Conservation (phyloP, 2,797 vertebrate species). For the Semotilus atromaculatus region DNA sequence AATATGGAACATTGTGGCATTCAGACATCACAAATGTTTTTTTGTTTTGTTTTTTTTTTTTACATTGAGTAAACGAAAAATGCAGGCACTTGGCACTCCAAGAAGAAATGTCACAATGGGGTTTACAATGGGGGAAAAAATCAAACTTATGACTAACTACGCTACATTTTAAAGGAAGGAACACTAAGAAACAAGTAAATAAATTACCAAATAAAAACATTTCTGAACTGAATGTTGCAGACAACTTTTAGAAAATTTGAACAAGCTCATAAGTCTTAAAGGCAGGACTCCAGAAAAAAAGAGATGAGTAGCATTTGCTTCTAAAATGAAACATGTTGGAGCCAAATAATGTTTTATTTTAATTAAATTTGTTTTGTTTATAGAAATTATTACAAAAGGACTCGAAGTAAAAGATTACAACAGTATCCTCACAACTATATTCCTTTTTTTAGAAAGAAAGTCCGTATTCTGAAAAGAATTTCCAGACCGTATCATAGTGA, state of each 20-base stretch:
- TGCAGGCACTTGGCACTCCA: not conserved
- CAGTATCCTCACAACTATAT: not conserved
- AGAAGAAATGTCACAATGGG: conserved; percentile 26
- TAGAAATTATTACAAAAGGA: not conserved
- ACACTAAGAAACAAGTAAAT: conserved; percentile 23
- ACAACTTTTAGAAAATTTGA: not conserved
- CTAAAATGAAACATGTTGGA: not conserved
- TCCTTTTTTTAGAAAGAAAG: not conserved
- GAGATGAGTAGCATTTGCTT: not conserved
- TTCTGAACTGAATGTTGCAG: not conserved
- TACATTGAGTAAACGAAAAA: conserved; percentile 31
- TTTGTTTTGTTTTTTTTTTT: not conserved
- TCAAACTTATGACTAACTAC: conserved; percentile 23
- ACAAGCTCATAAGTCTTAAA: not conserved
- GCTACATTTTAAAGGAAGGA: conserved; percentile 28
- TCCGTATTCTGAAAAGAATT: not conserved
- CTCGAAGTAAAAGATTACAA: not conserved
- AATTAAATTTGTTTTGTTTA: not conserved
- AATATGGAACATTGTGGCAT: conserved; percentile 15
- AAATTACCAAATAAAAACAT: not conserved
- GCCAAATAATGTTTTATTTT: not conserved
- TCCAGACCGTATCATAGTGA: not conserved
- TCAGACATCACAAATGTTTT: not conserved
- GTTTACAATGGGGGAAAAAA: conserved; percentile 21
- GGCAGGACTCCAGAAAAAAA: not conserved